These are phyloP conservation scores for Epinephelus fuscoguttatus DNA, from an alignment of 2,113 vertebrate species.

Conservation along the genomic window DNA sequence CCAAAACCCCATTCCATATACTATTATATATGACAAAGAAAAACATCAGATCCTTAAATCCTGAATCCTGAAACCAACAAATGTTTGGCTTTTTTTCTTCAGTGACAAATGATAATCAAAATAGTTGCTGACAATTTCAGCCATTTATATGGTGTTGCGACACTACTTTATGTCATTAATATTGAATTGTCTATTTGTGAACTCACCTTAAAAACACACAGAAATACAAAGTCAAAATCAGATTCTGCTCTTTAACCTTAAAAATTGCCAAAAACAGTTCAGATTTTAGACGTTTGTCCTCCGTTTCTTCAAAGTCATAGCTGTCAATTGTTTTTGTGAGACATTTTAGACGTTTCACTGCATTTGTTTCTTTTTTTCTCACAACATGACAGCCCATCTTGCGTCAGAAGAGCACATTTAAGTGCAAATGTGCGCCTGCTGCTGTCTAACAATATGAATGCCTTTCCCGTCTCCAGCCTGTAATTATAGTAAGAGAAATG, in stretches of 20 bases:
- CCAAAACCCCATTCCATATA: neutral
- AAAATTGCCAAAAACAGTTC: neutral
- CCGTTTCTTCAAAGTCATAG: neutral
- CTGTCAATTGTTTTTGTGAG: constrained; percentile 22
- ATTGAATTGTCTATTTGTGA: neutral
- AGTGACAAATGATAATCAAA: too few species aligned
- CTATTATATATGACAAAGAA: neutral
- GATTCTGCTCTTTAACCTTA: neutral
- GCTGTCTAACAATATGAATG: constrained; percentile 56
- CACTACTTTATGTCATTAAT: neutral
- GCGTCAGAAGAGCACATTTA: constrained; percentile 58
- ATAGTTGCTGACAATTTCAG: too few species aligned
- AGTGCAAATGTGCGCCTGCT: constrained; percentile 67
- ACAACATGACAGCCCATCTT: constrained; percentile 25
- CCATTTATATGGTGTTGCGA: neutral
- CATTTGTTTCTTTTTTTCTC: constrained; percentile 21
- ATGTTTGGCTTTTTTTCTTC: too few species aligned
- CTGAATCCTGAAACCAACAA: too few species aligned
- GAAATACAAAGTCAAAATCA: neutral
- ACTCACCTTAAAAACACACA: neutral
- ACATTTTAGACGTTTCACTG: constrained; percentile 31
- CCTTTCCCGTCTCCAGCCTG: constrained; percentile 68
- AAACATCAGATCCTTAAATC: neutral
- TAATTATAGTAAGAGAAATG: constrained; percentile 80
- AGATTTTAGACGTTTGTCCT: neutral